Percentiles rank a stretch among this genome's conserved stretches.
Evolutionary conservation across 2,888 invertebrate species (phyloP).

Genomic region (Mythimna loreyi): DNA sequence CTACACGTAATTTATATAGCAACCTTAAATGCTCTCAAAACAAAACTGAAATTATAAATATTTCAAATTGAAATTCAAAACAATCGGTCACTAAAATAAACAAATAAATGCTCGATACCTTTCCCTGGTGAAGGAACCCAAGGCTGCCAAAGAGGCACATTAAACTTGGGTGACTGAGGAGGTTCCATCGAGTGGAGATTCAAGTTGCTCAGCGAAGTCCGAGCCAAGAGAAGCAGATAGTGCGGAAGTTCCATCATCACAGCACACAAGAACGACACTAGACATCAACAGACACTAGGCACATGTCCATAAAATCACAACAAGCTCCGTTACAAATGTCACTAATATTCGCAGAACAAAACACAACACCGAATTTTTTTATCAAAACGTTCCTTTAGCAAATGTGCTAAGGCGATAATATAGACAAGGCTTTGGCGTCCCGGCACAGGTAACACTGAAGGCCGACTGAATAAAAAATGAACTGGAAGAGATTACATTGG

Average conservation of each 20-base stretch:
- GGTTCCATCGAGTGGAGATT: conserved; percentile 86
- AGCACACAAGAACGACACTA: conserved; percentile 67
- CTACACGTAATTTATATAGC: neutral
- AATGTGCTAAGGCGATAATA: conserved; percentile 71
- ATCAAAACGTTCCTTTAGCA: conserved; percentile 64
- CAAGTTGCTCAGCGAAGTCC: conserved; percentile 81
- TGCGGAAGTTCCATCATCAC: conserved; percentile 89
- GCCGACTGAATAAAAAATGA: conserved; percentile 91
- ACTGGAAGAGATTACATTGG: conserved; percentile 91
- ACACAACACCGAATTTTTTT: conserved; percentile 44
- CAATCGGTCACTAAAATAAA: conserved; percentile 4
- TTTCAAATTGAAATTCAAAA: conserved; percentile 2
- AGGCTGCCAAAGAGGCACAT: conserved; percentile 88
- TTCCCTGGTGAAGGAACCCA: conserved; percentile 85
- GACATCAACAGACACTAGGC: conserved; percentile 57
- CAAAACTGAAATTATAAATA: neutral
- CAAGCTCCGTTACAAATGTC: conserved; percentile 42
- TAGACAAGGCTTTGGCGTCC: conserved; percentile 85
- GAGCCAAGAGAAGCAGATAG: conserved; percentile 84
- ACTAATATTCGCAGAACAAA: conserved; percentile 49
- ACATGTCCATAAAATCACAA: conserved; percentile 67
- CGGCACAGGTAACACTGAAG: conserved; percentile 90
- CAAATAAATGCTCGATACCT: conserved; percentile 72
- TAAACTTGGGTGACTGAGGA: conserved; percentile 89
- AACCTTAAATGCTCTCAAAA: neutral